Percentiles rank a stretch among this genome's conserved stretches.
These are phyloP conservation scores for Parthenolecanium corni DNA, from an alignment of 2,888 invertebrate species.

Conservation along the genomic window DNA sequence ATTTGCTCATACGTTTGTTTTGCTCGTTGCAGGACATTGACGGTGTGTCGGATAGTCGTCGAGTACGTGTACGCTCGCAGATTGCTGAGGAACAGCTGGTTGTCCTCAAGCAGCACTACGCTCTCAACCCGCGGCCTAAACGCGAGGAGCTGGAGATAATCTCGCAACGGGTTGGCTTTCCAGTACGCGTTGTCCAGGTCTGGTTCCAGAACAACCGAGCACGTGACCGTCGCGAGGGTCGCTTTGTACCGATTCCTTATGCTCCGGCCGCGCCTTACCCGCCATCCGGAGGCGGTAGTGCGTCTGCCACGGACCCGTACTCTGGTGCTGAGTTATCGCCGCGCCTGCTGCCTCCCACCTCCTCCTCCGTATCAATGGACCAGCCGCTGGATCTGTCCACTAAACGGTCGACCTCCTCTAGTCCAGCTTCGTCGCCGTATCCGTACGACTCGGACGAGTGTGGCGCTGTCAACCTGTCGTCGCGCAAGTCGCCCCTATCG, in stretches of 20 bases:
- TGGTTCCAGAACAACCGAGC: slow-evolving; percentile 96
- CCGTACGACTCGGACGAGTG: slow-evolving; percentile 54
- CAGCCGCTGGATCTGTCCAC: slow-evolving; percentile 86
- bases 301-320: too few species aligned
- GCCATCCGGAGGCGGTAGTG: too few species aligned
- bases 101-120: slow-evolving; percentile 78
- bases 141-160: slow-evolving; percentile 86
- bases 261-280: slow-evolving; percentile 35
- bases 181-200: slow-evolving; percentile 70
- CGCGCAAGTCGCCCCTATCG: slow-evolving; percentile 54
- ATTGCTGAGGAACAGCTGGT: slow-evolving; percentile 89
- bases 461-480: slow-evolving; percentile 70
- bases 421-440: slow-evolving; percentile 22
- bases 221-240: slow-evolving; percentile 62
- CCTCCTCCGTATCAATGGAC: slow-evolving; percentile 41
- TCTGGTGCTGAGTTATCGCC: slow-evolving; percentile 13
- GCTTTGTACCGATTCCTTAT: slow-evolving; percentile 43
- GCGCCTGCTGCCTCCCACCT: not conserved
- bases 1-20: too few species aligned
- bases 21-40: slow-evolving; percentile 25
- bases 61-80: slow-evolving; percentile 82
- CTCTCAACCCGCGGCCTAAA: slow-evolving; percentile 81
- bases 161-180: slow-evolving; percentile 56
- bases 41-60: slow-evolving; percentile 34
- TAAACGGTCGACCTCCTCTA: slow-evolving; percentile 54